Evolutionary conservation across 2,888 invertebrate species (phyloP).

Genomic region (Antheraea yamamai): DNA sequence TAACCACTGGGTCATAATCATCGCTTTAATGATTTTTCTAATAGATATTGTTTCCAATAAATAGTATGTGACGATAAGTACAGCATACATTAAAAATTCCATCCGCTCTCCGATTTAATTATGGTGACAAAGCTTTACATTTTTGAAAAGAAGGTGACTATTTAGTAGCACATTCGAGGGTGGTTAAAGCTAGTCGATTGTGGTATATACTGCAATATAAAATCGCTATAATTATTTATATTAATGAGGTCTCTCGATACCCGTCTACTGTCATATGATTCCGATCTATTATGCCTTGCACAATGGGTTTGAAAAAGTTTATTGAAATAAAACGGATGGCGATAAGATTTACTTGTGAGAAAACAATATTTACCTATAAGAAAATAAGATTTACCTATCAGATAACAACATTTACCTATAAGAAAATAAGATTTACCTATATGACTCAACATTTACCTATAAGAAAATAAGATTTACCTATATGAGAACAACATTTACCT

Average conservation of each 20-base stretch:
- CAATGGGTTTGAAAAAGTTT: no score
- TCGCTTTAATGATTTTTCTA: no score
- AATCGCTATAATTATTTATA: not conserved
- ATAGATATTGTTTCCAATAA: no score
- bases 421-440: not conserved
- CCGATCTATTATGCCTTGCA: slow-evolving; percentile 54
- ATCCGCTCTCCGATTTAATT: no score
- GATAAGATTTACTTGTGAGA: not conserved
- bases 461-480: no score
- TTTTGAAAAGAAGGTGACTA: not conserved
- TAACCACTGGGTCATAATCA: no score
- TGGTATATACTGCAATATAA: not conserved
- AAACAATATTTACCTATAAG: not conserved
- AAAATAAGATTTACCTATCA: not conserved
- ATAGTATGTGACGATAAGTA: no score
- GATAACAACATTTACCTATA: not conserved
- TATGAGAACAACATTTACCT: no score
- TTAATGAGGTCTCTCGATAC: no score
- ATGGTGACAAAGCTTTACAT: not conserved
- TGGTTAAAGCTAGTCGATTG: not conserved
- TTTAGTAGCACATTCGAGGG: not conserved
- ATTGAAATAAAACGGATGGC: no score
- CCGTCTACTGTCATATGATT: no score
- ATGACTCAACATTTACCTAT: not conserved
- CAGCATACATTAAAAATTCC: no score